A percentile compares a stretch with the other conserved stretches of the same genome.
These are phyloP conservation scores for Eucera pruinosa DNA, from an alignment of 2,888 invertebrate genomes.

Conservation along the genomic window DNA sequence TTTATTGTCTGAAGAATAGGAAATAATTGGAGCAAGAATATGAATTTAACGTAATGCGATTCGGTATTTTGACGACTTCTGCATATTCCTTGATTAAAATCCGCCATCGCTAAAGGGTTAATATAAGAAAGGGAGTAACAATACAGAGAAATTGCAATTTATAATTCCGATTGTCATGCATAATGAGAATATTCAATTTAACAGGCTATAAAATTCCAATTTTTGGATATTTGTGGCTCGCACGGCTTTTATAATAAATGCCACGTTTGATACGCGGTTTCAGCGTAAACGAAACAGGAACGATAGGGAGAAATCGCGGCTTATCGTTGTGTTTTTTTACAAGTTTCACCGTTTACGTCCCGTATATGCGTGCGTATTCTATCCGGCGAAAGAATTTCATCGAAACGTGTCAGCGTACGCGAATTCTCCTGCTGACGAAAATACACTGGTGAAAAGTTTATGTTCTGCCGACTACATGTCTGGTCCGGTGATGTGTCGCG, in stretches of 20 bases:
- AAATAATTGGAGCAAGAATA: no score
- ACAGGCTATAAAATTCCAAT: no score
- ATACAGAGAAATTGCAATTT: no score
- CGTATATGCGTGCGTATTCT: not conserved
- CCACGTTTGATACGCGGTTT: not conserved
- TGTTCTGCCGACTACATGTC: constrained; percentile 17
- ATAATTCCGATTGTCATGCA: no score
- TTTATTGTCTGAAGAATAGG: no score
- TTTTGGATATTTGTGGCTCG: no score
- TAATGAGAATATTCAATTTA: no score
- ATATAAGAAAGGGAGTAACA: no score
- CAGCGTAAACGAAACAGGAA: not conserved
- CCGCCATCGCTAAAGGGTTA: no score
- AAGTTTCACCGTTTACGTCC: constrained; percentile 4
- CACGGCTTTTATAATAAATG: not conserved
- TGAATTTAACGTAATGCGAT: no score
- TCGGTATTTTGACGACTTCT: no score
- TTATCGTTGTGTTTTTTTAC: constrained; percentile 17
- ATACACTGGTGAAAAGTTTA: constrained; percentile 39
- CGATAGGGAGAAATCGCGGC: not conserved
- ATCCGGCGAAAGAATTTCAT: constrained; percentile 36
- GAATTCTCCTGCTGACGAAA: constrained; percentile 41
- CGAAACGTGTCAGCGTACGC: constrained; percentile 26
- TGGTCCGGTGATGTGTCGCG: constrained; percentile 19
- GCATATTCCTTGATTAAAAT: no score